Evolutionary conservation across 2,113 vertebrate species (phyloP).

Genomic region (Lophius piscatorius): DNA sequence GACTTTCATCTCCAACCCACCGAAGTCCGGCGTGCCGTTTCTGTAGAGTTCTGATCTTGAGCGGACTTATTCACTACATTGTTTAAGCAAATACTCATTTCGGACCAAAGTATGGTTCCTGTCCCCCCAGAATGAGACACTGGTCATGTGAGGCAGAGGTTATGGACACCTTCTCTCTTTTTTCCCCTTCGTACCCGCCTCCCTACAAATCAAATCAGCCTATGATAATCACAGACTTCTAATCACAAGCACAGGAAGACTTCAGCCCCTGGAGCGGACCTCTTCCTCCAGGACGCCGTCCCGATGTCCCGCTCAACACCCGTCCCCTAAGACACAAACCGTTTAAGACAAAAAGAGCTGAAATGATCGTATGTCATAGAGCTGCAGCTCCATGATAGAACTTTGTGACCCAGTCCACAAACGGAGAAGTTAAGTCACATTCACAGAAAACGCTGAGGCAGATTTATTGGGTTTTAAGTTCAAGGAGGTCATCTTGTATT

Average conservation of each 20-base stretch:
- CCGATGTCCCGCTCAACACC: constrained; percentile 33
- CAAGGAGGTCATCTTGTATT: too few relatives aligned
- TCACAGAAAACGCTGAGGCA: too few relatives aligned
- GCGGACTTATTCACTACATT: constrained; percentile 38
- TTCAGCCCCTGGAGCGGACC: constrained; percentile 42
- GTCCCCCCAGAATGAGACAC: constrained; percentile 27
- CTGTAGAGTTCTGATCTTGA: constrained; percentile 40
- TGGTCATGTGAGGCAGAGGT: constrained; percentile 26
- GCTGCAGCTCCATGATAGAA: constrained; percentile 10
- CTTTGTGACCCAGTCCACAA: constrained; percentile 10
- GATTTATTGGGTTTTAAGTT: constrained; percentile 21
- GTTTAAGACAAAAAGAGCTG: constrained; percentile 12
- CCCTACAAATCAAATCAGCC: constrained; percentile 73
- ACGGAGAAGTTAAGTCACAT: constrained; percentile 8
- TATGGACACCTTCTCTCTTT: constrained; percentile 16
- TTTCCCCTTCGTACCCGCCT: constrained; percentile 47
- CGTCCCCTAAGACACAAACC: constrained; percentile 39
- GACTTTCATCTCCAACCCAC: constrained; percentile 40
- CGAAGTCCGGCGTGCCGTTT: constrained; percentile 29
- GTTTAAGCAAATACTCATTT: constrained; percentile 42
- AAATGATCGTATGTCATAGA: constrained; percentile 25
- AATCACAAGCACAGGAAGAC: constrained; percentile 67
- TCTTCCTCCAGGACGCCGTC: constrained; percentile 37
- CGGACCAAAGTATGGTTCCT: constrained; percentile 47
- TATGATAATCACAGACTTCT: constrained; percentile 76